Evolutionary conservation across 2,113 vertebrate species (phyloP).

Genomic region (Psilopsiagon aurifrons): DNA sequence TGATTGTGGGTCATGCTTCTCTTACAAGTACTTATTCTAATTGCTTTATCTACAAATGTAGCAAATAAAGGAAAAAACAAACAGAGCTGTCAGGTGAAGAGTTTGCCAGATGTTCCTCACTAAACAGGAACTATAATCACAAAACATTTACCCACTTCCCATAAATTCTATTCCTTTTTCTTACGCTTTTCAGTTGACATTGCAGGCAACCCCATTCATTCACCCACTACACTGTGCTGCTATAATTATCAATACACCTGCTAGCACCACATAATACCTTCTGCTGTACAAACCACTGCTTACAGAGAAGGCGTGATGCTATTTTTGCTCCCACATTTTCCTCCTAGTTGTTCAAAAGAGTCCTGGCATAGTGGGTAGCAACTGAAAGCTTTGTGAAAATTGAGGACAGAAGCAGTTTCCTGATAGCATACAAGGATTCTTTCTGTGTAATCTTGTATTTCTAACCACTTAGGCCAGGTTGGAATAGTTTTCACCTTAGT

Average conservation of each 20-base stretch:
- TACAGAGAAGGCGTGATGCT: not conserved
- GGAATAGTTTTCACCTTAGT: not conserved
- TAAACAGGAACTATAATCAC: not conserved
- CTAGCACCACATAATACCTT: not conserved
- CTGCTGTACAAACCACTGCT: not conserved
- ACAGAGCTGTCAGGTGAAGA: not conserved
- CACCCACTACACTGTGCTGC: not conserved
- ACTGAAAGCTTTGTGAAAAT: not conserved
- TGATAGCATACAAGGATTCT: not conserved
- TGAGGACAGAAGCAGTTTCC: not conserved
- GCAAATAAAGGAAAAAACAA: not conserved
- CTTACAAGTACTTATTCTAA: not conserved
- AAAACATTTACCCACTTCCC: not conserved
- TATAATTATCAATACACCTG: not conserved
- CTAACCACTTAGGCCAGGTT: not conserved
- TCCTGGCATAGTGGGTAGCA: not conserved
- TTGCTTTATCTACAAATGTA: not conserved
- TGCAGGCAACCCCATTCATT: not conserved
- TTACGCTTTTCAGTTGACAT: not conserved
- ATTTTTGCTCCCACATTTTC: not conserved
- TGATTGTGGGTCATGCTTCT: not conserved
- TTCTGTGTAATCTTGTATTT: not conserved
- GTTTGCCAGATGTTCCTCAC: not conserved
- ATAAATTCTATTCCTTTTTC: not conserved
- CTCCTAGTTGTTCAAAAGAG: not conserved